Evolutionary conservation across 37 sponge, comb jelly and placozoan genomes (phyloP).

Genomic region (Bolinopsis microptera): DNA sequence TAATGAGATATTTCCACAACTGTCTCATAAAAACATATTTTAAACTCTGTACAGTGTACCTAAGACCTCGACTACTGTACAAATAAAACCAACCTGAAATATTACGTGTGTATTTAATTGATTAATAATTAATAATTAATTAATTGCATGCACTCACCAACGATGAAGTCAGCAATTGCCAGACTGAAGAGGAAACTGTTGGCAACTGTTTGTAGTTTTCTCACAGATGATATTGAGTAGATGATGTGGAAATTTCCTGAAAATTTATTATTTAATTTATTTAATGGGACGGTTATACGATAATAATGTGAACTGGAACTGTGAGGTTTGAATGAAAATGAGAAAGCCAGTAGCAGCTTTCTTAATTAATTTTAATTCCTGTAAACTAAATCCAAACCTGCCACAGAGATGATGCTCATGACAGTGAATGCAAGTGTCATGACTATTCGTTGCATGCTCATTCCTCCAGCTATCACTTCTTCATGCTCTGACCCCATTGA

Average conservation of each 20-base stretch:
- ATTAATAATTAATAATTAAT: too few relatives aligned
- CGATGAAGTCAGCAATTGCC: conserved; percentile 12
- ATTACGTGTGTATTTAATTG: too few relatives aligned
- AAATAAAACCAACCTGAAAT: too few relatives aligned
- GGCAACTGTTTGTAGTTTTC: neutral
- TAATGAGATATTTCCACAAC: too few relatives aligned
- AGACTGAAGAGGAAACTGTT: conserved; percentile 37
- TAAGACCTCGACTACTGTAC: too few relatives aligned
- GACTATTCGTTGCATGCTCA: neutral
- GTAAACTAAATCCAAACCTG: neutral
- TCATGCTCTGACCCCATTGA: neutral
- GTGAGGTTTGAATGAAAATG: neutral
- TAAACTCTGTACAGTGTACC: too few relatives aligned
- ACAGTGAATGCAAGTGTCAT: neutral
- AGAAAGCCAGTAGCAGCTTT: too few relatives aligned
- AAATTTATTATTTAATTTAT: neutral
- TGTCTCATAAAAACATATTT: too few relatives aligned
- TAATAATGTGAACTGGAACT: neutral
- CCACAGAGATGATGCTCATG: neutral
- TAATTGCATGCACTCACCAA: conserved; percentile 34
- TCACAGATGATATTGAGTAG: neutral
- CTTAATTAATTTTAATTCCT: too few relatives aligned
- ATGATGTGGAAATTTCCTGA: conserved; percentile 46
- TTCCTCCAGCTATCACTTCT: neutral
- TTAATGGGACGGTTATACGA: neutral